Base-by-base conservation (phyloP, 2,113 vertebrate genomes). In the Odobenus rosmarus region DNA sequence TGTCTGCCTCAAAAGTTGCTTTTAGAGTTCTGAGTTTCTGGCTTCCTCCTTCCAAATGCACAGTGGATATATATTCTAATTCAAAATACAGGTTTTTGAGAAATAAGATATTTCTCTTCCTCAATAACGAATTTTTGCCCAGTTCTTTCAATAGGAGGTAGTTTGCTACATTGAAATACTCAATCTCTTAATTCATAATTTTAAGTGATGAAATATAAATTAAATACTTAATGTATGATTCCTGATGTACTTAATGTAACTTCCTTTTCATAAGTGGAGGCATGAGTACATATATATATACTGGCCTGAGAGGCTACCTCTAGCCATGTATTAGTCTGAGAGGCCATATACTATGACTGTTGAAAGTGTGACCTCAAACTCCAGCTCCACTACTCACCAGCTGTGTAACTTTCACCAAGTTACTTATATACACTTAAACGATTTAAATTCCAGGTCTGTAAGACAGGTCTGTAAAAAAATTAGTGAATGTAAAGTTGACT, bases 1-100 rank as follows among this genome's bases (percentile, higher is more conserved):
- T 90, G 80, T 94, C 89, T 85, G 85, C 64, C 90, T 98, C 85
- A 92, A 92, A 96, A 97, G 81, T 93, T 96, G 62, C 87, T 92
- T 91, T 96, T 39, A 94, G 90, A 92, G 80, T 95, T 93, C 93
- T 88, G 16, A 61, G 59, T 80, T 94, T 84, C 89, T 93, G 59
- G 21, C 31, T 11, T 95, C 19, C 11, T 91, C 42, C 42, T 96
- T 97, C 83, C 74, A 95, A 93, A 80, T 85, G 42, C 61, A 51
- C 49, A 64, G 42, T 74, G 57, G 5, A 69, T 93, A 82, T 39
- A 79, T 24, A 84, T 18, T 96, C 72, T 69, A 67, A 93, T 24
- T 84, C 64, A 55, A 94, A 84, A 62, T 42, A 84, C 26, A 80
- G 61, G 46, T 61, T 80, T 82, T 69, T 39, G 31, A 95, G 42